Evolutionary conservation across 2,113 vertebrate genomes (phyloP).

Genomic region (Dicrurus megarhynchus): DNA sequence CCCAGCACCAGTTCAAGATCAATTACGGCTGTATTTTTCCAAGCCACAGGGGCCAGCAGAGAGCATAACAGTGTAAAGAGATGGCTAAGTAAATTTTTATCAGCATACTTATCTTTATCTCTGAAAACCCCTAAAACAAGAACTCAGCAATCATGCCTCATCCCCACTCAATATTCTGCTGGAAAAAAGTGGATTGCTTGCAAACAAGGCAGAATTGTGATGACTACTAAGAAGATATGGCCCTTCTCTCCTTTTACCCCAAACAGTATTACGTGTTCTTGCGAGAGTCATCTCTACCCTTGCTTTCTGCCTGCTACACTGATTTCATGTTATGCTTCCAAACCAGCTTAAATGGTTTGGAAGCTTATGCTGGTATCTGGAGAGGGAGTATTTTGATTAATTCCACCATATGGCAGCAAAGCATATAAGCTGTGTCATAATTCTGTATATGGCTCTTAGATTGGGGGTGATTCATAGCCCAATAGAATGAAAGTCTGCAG

Average conservation of each 20-base stretch:
- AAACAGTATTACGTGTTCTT: accelerated
- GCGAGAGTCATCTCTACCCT: background rate
- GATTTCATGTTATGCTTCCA: background rate
- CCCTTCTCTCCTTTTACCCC: background rate
- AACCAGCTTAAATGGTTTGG: background rate
- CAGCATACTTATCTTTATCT: background rate
- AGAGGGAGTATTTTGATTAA: background rate
- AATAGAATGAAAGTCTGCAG: background rate
- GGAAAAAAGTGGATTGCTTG: background rate
- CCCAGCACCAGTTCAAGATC: background rate
- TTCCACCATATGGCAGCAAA: background rate
- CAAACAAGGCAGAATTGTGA: background rate
- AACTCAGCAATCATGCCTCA: background rate
- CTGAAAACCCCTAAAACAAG: background rate
- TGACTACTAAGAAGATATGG: background rate
- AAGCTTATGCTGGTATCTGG: background rate
- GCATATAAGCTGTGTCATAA: background rate
- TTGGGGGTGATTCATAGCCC: background rate
- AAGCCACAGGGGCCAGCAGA: background rate
- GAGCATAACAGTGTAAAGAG: background rate
- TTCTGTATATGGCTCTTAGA: background rate
- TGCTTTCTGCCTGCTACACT: background rate
- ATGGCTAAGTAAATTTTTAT: background rate
- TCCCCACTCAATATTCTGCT: background rate
- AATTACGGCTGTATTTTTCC: background rate